Conservation (phyloP, 2,888 invertebrate species). For the Campoplex nolae region DNA sequence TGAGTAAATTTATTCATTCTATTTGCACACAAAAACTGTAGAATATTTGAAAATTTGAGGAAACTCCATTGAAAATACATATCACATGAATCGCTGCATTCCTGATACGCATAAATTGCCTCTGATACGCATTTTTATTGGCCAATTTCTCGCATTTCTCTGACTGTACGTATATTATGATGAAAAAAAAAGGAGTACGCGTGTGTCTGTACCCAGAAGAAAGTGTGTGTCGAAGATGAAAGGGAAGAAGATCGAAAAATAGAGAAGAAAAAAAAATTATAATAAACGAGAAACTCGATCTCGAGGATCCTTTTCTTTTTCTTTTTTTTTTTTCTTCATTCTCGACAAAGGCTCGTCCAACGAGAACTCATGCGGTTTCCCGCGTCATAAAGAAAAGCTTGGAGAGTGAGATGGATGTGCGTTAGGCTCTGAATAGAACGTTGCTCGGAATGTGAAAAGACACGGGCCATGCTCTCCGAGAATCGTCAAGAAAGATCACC, state of each 20-base stretch:
- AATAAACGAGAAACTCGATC: constrained; percentile 42
- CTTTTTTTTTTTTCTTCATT: constrained; percentile 51
- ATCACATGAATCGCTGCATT: not conserved
- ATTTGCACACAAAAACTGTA: not conserved
- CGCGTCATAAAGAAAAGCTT: constrained; percentile 24
- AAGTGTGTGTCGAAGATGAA: not conserved
- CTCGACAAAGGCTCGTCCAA: constrained; percentile 28
- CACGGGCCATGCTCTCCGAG: constrained; percentile 45
- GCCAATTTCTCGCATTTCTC: constrained; percentile 28
- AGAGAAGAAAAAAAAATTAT: not conserved
- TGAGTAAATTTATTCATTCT: constrained; percentile 7
- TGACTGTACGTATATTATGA: not conserved
- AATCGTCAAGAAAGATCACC: constrained; percentile 59
- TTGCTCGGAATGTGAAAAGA: constrained; percentile 51
- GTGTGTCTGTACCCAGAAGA: not conserved
- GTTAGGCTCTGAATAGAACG: constrained; percentile 56
- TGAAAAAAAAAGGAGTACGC: not conserved
- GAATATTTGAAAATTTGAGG: not conserved
- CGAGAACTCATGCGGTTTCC: constrained; percentile 34
- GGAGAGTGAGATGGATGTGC: constrained; percentile 50
- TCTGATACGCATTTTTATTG: constrained; percentile 50
- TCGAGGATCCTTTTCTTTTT: constrained; percentile 36
- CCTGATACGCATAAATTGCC: constrained; percentile 18
- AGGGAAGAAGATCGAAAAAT: constrained; percentile 28
- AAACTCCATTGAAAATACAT: not conserved